Percentiles rank a stretch among this genome's conserved stretches.
Conservation (phyloP, 2,888 invertebrate species). For the Anoncus sp. region DNA sequence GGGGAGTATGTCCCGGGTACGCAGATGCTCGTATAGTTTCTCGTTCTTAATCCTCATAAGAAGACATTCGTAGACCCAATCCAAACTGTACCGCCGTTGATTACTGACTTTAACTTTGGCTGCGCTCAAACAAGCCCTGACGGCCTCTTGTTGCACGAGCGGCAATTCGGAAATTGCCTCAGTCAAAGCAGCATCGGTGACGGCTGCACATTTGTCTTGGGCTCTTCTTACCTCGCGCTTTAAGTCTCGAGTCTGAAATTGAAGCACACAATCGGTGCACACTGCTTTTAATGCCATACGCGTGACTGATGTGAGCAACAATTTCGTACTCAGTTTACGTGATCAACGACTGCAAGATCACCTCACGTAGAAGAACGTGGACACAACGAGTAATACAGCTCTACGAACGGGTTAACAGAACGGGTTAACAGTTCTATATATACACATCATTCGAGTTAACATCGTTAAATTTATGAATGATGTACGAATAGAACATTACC, state of each 20-base stretch:
- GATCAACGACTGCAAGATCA: conserved; percentile 15
- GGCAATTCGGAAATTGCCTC: no score
- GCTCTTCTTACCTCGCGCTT: conserved; percentile 13
- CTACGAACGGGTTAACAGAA: background rate
- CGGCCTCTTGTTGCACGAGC: conserved; percentile 26
- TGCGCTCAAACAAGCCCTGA: conserved; percentile 38
- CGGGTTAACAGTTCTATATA: conserved; percentile 5
- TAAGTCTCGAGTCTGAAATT: conserved; percentile 14
- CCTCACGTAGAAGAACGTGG: background rate
- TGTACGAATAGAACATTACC: conserved; percentile 18
- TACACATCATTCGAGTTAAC: conserved; percentile 2
- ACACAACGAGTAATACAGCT: background rate
- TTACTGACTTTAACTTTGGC: conserved; percentile 27
- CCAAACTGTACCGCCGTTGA: conserved; percentile 35
- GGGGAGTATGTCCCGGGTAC: conserved; percentile 49
- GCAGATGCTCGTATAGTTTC: conserved; percentile 59
- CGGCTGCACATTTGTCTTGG: conserved; percentile 10
- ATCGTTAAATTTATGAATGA: conserved; percentile 3
- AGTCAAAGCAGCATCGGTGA: conserved; percentile 1
- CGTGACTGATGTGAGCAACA: conserved; percentile 33
- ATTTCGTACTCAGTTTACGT: conserved; percentile 20
- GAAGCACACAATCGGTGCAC: conserved; percentile 18
- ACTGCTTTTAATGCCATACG: conserved; percentile 27
- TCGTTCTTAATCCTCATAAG: conserved; percentile 60
- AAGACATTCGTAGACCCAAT: conserved; percentile 64